A percentile compares a stretch with the other conserved stretches of the same genome.
Evolutionary conservation across 2,797 vertebrate genomes (phyloP).

Genomic region (Pseudochaenichthys georgianus): DNA sequence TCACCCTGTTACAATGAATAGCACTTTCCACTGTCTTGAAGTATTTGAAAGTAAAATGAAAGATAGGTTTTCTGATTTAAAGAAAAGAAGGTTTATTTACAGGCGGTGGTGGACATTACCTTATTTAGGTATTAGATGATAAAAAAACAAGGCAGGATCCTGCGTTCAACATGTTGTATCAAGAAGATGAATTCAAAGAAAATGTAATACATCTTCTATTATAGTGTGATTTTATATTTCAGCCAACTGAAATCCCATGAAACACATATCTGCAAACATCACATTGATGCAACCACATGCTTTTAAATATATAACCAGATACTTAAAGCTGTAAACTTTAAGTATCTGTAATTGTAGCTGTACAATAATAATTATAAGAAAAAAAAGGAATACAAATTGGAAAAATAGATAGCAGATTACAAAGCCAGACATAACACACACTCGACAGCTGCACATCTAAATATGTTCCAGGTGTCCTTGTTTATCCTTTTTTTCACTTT

Average conservation of each 20-base stretch:
- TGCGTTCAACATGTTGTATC: neutral
- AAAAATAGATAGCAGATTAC: conserved; percentile 5
- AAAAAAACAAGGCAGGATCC: neutral
- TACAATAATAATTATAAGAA: neutral
- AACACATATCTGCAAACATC: neutral
- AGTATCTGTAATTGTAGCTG: neutral
- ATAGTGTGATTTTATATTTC: neutral
- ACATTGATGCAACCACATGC: neutral
- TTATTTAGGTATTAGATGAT: too few relatives aligned
- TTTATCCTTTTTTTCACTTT: conserved; percentile 25
- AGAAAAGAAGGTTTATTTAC: conserved; percentile 31
- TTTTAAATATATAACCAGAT: neutral
- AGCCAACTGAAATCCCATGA: neutral
- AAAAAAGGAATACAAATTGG: conserved; percentile 9
- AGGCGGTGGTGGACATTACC: neutral
- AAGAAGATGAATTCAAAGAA: neutral
- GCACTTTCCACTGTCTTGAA: conserved; percentile 13
- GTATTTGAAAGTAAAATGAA: conserved; percentile 41
- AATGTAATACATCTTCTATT: neutral
- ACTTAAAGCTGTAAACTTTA: neutral
- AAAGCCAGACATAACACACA: conserved; percentile 35
- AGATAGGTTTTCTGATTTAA: conserved; percentile 31
- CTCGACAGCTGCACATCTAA: conserved; percentile 46
- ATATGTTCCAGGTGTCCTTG: conserved; percentile 54
- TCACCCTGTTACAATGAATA: conserved; percentile 41